A percentile compares a stretch with the other conserved stretches of the same genome.
Evolutionary conservation across 2,113 vertebrate species (phyloP).

Genomic region (Synchiropus splendidus): DNA sequence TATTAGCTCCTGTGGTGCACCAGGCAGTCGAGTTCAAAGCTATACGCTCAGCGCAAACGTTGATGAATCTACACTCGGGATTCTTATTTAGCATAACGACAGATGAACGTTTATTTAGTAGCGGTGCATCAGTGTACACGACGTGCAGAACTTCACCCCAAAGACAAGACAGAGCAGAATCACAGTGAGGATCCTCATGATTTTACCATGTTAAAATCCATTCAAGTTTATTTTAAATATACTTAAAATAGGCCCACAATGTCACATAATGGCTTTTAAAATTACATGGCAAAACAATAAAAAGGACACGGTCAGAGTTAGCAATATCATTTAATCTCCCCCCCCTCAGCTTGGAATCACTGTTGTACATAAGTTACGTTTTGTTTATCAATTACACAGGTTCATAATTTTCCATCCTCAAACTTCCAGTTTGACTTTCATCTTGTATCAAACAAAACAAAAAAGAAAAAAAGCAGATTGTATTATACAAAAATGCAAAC

Average conservation of each 20-base stretch:
- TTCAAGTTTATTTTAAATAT: no score
- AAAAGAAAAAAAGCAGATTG: constrained; percentile 71
- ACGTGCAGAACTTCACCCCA: neutral
- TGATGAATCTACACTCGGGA: no score
- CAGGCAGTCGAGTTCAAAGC: no score
- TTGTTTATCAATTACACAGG: constrained; percentile 69
- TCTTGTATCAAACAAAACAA: constrained; percentile 65
- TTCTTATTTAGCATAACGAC: no score
- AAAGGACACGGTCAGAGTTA: constrained; percentile 43
- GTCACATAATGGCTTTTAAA: neutral
- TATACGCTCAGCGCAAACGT: no score
- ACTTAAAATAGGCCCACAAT: neutral
- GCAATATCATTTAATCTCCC: constrained; percentile 74
- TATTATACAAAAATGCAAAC: constrained; percentile 85
- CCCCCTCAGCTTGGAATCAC: constrained; percentile 70
- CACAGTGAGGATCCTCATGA: neutral
- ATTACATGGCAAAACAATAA: constrained; percentile 1
- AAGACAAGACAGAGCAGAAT: neutral
- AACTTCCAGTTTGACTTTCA: constrained; percentile 70
- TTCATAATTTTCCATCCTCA: constrained; percentile 58
- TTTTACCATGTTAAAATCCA: neutral
- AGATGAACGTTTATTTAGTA: no score
- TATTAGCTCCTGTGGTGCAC: no score
- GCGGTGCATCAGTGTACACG: neutral
- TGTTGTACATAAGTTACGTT: constrained; percentile 72